Percentiles rank a stretch among this genome's conserved stretches.
Evolutionary conservation across 35 echinoderm and acorn worm genomes (phyloP).

Genomic region (Lytechinus variegatus): DNA sequence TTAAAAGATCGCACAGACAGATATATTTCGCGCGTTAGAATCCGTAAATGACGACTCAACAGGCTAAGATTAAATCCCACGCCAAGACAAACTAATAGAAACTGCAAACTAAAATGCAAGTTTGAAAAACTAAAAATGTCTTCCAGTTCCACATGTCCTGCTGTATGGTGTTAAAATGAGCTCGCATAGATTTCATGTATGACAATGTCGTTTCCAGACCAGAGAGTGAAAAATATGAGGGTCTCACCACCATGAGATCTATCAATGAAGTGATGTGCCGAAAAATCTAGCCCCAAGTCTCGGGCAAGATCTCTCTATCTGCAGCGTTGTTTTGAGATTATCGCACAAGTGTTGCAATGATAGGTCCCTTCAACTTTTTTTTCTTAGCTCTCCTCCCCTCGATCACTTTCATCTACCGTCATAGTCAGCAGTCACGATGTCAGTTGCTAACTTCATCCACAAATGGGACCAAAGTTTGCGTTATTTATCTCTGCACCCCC

Average conservation of each 20-base stretch:
- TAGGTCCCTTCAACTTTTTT: not conserved
- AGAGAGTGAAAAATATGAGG: not conserved
- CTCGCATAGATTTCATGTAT: not conserved
- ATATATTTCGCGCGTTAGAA: slow-evolving; percentile 10
- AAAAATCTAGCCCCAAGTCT: not conserved
- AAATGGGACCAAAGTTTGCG: slow-evolving; percentile 10
- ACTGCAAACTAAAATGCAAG: not conserved
- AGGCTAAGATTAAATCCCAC: not conserved
- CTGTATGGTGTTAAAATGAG: not conserved
- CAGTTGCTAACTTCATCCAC: slow-evolving; percentile 9
- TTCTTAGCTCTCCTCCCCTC: not conserved
- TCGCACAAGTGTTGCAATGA: slow-evolving; percentile 41
- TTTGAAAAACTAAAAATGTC: not conserved
- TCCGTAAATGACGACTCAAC: slow-evolving; percentile 33
- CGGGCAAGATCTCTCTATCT: not conserved
- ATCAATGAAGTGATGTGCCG: not conserved
- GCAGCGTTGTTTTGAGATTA: slow-evolving; percentile 36
- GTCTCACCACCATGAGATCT: not conserved
- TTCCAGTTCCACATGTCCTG: not conserved
- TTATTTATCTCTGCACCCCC: not conserved
- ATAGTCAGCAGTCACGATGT: not conserved
- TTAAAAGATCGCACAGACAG: not conserved
- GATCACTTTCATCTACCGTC: not conserved
- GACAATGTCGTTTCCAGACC: not conserved
- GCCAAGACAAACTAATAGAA: not conserved